Conservation (phyloP, 1,140 invertebrate genomes). For the Megalopta genalis region DNA sequence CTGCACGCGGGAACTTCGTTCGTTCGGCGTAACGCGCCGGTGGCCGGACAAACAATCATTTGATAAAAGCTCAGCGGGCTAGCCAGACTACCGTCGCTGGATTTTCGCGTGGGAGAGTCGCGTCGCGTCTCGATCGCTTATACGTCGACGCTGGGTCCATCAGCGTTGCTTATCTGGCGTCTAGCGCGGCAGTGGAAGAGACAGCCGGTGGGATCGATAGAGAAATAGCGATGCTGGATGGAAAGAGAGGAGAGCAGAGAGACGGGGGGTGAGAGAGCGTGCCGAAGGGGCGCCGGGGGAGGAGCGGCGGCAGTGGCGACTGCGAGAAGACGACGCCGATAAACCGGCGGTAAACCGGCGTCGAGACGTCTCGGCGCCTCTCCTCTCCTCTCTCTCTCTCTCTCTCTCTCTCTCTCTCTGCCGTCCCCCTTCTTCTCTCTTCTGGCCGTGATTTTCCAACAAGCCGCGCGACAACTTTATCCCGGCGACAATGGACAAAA, state of each 20-base stretch:
- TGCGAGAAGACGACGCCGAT: no score
- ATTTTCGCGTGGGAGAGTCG: no score
- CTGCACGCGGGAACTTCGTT: no score
- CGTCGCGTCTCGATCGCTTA: no score
- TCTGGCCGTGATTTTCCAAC: constrained; percentile 53
- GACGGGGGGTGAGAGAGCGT: no score
- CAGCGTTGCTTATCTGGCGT: constrained; percentile 39
- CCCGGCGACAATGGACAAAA: constrained; percentile 37
- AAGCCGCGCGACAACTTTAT: constrained; percentile 58
- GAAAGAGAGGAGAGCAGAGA: no score
- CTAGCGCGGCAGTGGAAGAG: background rate
- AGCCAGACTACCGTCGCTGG: no score
- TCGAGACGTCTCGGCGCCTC: constrained; percentile 72
- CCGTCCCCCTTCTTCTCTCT: constrained; percentile 15
- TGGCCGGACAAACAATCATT: no score
- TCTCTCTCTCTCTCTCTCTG: constrained; percentile 54
- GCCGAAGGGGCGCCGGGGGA: background rate
- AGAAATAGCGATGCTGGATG: no score
- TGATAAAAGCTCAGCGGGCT: no score
- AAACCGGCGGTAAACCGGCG: constrained; percentile 46
- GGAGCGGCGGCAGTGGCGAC: background rate
- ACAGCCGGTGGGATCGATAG: no score
- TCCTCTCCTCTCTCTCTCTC: constrained; percentile 36
- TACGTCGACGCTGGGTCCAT: constrained; percentile 9
- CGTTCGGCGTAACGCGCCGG: no score